Evolutionary conservation across 2,113 vertebrate species (phyloP).

Genomic region (Nyctibius bracteatus): DNA sequence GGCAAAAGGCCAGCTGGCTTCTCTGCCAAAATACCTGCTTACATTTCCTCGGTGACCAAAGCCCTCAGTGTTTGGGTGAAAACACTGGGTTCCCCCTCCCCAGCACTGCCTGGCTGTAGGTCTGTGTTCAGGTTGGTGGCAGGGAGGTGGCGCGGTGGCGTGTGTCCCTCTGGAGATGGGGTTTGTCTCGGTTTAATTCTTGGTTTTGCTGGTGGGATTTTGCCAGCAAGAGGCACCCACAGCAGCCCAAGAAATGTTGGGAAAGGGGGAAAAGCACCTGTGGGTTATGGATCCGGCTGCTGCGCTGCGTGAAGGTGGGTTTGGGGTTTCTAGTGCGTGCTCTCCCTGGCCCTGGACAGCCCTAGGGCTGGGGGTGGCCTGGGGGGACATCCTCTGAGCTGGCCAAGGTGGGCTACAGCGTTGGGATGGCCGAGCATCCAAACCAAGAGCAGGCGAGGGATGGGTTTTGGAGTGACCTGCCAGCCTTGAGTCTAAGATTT

Average conservation of each 20-base stretch:
- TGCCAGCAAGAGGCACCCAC: neutral
- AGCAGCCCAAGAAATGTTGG: neutral
- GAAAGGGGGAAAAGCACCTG: neutral
- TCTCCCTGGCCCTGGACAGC: neutral
- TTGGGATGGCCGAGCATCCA: neutral
- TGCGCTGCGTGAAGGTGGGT: rapidly evolving
- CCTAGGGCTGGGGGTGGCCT: neutral
- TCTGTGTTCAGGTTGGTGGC: rapidly evolving
- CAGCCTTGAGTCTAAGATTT: neutral
- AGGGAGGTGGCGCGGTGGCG: rapidly evolving
- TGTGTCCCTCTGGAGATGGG: neutral
- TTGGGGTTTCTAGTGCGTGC: neutral
- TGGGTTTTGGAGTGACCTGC: neutral
- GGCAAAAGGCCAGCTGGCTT: slow-evolving; percentile 39
- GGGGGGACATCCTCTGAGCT: neutral
- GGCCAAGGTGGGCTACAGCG: neutral
- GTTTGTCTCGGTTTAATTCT: neutral
- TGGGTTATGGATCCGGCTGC: rapidly evolving
- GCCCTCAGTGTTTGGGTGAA: slow-evolving; percentile 24
- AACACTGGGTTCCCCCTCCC: neutral
- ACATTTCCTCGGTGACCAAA: slow-evolving; percentile 45
- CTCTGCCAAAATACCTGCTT: slow-evolving; percentile 53
- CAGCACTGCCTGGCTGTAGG: neutral
- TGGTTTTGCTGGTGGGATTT: neutral
- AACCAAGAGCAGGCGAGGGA: neutral